A percentile compares a stretch with the other conserved stretches of the same genome.
phyloP scores from a whole-genome alignment of 2,113 vertebrate genomes.

The Pipa parva region DNA sequence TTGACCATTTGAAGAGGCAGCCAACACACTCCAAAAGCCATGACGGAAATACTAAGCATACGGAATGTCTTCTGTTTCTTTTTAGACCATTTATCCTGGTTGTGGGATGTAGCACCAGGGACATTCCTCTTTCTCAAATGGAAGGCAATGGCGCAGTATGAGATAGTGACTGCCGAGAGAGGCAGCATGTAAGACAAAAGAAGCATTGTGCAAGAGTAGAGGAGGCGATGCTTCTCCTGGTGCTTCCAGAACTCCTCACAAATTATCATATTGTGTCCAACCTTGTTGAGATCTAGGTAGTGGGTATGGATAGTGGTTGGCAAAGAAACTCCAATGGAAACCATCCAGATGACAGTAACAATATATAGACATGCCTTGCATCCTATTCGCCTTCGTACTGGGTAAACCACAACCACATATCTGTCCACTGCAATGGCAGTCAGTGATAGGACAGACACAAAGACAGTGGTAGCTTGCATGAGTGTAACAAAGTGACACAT shows the following conservation, averaged over 20 bases:
- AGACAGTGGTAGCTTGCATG: conserved; percentile 75
- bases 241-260: conserved; percentile 81
- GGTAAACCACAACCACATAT: conserved; percentile 78
- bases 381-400: conserved; percentile 66
- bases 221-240: conserved; percentile 60
- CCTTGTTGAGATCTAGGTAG: conserved; percentile 69
- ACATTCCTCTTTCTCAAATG: conserved; percentile 63
- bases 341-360: conserved; percentile 69
- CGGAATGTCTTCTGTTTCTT: conserved; percentile 77
- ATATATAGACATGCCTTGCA: conserved; percentile 63
- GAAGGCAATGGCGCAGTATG: conserved; percentile 78
- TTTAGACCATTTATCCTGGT: conserved; percentile 63
- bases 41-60: conserved; percentile 68
- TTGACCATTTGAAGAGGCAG: conserved; percentile 80
- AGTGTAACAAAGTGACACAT: conserved; percentile 75
- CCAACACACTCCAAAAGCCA: conserved; percentile 81
- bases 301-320: conserved; percentile 69
- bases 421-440: conserved; percentile 80
- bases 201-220: conserved; percentile 78
- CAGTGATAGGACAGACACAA: conserved; percentile 76
- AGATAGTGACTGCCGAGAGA: conserved; percentile 65
- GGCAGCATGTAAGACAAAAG: conserved; percentile 80
- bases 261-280: conserved; percentile 73
- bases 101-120: conserved; percentile 53
- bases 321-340: conserved; percentile 62